A percentile compares a stretch with the other conserved stretches of the same genome.
These are phyloP conservation scores for Leptopterna dolabrata DNA, from an alignment of 2,888 invertebrate species.

Conservation along the genomic window DNA sequence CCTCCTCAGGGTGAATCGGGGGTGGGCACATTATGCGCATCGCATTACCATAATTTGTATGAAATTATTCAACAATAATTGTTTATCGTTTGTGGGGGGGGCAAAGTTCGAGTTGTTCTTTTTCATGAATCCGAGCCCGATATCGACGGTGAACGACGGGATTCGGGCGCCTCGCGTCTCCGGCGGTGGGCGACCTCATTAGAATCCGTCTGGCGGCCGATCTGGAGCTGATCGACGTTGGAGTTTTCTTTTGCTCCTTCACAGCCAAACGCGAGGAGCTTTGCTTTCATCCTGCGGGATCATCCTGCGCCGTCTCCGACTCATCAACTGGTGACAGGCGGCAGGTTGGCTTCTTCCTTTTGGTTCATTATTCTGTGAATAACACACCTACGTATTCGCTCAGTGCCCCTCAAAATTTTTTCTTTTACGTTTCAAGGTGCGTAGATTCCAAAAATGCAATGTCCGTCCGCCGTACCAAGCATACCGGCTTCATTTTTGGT, in stretches of 20 bases:
- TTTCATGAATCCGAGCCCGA: background rate
- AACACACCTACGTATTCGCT: too few species aligned
- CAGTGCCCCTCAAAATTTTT: too few species aligned
- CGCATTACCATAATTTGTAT: slow-evolving; percentile 23
- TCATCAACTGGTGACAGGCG: too few species aligned
- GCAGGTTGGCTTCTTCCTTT: too few species aligned
- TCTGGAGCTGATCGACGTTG: background rate
- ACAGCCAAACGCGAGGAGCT: background rate
- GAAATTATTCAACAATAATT: slow-evolving; percentile 28
- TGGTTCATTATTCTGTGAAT: too few species aligned
- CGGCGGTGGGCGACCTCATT: background rate
- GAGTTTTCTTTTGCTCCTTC: background rate
- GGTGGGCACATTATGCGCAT: slow-evolving; percentile 20
- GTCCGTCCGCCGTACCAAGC: too few species aligned
- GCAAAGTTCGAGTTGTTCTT: background rate
- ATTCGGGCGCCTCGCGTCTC: background rate
- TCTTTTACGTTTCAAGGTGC: too few species aligned
- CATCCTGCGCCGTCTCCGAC: background rate
- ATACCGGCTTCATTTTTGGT: too few species aligned
- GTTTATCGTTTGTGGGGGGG: slow-evolving; percentile 7
- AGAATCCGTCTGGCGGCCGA: background rate
- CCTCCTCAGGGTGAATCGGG: background rate
- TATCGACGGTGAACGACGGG: background rate
- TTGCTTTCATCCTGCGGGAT: background rate
- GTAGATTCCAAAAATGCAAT: too few species aligned